phyloP scores from a whole-genome alignment of 2,888 invertebrate genomes.

The Nephrocerus scutellatus region DNA sequence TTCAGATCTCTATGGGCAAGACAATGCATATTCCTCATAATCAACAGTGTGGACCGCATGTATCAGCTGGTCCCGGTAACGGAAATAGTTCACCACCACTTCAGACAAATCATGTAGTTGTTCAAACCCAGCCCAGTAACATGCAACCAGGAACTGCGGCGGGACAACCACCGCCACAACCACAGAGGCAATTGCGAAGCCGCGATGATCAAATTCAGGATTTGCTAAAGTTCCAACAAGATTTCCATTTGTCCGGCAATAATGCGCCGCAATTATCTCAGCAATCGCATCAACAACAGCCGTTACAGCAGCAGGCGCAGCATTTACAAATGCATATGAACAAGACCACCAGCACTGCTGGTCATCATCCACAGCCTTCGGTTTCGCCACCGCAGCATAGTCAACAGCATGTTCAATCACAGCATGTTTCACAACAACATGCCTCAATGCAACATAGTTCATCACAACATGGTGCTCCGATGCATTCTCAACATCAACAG shows the following conservation, averaged over 20 bases:
- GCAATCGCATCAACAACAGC: conserved; percentile 30
- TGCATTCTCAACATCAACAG: conserved; percentile 32
- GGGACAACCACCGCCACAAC: conserved; percentile 34
- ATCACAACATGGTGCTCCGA: conserved; percentile 27
- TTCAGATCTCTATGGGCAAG: conserved; percentile 31
- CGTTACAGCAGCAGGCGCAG: conserved; percentile 36
- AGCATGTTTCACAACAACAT: conserved; percentile 30
- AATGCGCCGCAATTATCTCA: conserved; percentile 38
- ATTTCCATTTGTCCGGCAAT: conserved; percentile 60
- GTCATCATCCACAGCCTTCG: conserved; percentile 40
- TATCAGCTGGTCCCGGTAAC: conserved; percentile 24
- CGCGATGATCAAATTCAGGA: conserved; percentile 51
- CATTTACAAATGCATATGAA: conserved; percentile 32
- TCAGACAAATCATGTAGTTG: conserved; percentile 26
- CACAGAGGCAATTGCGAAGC: conserved; percentile 37
- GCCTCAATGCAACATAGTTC: conserved; percentile 28
- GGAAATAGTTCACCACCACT: conserved; percentile 38
- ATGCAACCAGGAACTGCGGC: conserved; percentile 26
- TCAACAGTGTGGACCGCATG: conserved; percentile 19
- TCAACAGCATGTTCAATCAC: conserved; percentile 29
- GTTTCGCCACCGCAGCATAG: conserved; percentile 35
- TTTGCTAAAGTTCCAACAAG: conserved; percentile 70
- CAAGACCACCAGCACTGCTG: conserved; percentile 32
- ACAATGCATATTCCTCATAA: conserved; percentile 37
- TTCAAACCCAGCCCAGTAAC: conserved; percentile 18